Conservation (phyloP, 2,888 invertebrate genomes). For the Miltochrista miniata region DNA sequence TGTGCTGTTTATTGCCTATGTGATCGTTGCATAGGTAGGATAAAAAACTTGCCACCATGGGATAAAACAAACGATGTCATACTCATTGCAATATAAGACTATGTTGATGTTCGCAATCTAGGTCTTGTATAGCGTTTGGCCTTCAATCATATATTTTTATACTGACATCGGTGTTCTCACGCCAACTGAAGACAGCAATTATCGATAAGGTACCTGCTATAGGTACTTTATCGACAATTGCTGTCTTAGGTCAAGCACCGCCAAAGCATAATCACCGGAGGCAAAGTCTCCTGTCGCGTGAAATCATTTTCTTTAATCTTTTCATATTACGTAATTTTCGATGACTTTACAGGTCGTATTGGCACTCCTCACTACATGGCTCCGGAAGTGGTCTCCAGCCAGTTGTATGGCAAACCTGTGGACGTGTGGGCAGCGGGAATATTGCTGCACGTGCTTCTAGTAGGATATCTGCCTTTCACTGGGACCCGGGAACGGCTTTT, state of each 20-base stretch:
- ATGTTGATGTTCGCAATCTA: too few species aligned
- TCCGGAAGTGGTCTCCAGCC: slow-evolving; percentile 96
- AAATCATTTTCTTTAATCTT: neutral
- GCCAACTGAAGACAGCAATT: neutral
- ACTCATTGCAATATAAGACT: too few species aligned
- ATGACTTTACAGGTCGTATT: slow-evolving; percentile 88
- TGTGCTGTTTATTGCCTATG: too few species aligned
- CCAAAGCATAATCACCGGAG: too few species aligned
- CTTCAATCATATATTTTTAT: neutral
- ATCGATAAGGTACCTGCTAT: neutral
- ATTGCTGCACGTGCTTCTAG: slow-evolving; percentile 95
- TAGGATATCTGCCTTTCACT: slow-evolving; percentile 97
- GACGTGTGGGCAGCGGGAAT: slow-evolving; percentile 99
- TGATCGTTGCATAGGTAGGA: too few species aligned
- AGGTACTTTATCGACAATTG: neutral
- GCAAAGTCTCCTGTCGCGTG: too few species aligned
- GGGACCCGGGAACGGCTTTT: slow-evolving; percentile 97
- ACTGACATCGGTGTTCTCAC: neutral
- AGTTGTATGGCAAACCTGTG: slow-evolving; percentile 96
- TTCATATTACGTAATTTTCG: neutral
- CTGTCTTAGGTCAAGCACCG: neutral
- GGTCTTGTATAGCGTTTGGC: too few species aligned
- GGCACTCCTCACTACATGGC: slow-evolving; percentile 99
- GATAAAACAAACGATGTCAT: too few species aligned
- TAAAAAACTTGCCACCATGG: too few species aligned